Percentiles rank a stretch among this genome's conserved stretches.
Conservation (phyloP, 2,888 invertebrate genomes). For the Sinohyriopsis cumingii region DNA sequence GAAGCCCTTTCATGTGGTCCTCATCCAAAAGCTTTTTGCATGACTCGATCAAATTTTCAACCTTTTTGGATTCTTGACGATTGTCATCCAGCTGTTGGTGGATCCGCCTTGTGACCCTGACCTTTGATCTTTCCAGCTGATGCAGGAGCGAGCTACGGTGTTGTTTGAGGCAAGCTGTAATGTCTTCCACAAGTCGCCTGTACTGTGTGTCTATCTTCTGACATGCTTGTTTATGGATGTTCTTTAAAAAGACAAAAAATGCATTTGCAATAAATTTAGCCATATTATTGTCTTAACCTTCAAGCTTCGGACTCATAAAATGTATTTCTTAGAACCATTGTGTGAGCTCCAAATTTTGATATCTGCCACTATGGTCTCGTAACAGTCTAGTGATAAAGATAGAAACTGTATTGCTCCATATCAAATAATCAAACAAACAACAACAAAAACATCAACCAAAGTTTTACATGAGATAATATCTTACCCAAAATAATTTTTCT, state of each 20-base stretch:
- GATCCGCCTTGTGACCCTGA: constrained; percentile 30
- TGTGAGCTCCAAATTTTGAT: no score
- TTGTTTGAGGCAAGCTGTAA: constrained; percentile 48
- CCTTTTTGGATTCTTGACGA: constrained; percentile 35
- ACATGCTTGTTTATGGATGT: constrained; percentile 47
- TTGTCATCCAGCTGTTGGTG: constrained; percentile 45
- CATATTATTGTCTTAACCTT: not conserved
- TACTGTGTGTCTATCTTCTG: constrained; percentile 58
- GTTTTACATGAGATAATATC: no score
- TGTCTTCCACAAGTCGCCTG: constrained; percentile 51
- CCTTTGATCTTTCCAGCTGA: constrained; percentile 30
- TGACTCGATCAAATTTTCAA: constrained; percentile 45
- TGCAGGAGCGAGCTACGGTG: constrained; percentile 46
- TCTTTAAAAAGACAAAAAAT: constrained; percentile 30
- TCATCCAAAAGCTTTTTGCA: constrained; percentile 52
- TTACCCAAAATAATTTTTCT: no score
- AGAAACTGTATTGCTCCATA: no score
- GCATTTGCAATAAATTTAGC: not conserved
- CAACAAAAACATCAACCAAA: no score
- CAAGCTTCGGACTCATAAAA: not conserved
- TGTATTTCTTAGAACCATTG: not conserved
- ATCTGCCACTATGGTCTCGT: no score
- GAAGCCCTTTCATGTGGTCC: constrained; percentile 42
- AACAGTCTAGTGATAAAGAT: no score
- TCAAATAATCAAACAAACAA: no score